These are phyloP conservation scores for Nysson spinosus DNA, from an alignment of 2,888 invertebrate genomes.

Conservation along the genomic window DNA sequence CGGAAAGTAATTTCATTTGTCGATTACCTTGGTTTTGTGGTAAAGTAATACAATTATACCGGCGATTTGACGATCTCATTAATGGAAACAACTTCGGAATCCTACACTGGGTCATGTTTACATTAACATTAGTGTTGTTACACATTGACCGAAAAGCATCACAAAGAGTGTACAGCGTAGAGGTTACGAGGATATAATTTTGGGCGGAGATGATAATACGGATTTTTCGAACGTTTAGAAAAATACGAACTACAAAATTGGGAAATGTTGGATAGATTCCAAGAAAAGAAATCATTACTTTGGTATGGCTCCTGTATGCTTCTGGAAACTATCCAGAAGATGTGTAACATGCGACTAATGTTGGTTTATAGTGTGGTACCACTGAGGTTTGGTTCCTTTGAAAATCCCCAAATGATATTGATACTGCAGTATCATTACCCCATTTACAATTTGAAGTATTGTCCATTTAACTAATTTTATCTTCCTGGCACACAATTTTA, in stretches of 20 bases:
- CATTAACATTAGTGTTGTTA: no score
- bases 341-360: slow-evolving; percentile 18
- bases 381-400: slow-evolving; percentile 7
- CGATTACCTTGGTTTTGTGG: no score
- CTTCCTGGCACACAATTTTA: no score
- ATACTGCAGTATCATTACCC: neutral
- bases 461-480: neutral
- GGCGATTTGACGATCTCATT: no score
- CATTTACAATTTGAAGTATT: neutral
- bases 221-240: slow-evolving; percentile 22
- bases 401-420: slow-evolving; percentile 23
- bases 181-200: no score
- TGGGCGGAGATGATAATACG: neutral
- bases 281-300: slow-evolving; percentile 55
- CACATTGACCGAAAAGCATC: no score
- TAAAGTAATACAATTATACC: no score
- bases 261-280: slow-evolving; percentile 45
- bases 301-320: slow-evolving; percentile 33
- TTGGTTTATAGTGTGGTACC: slow-evolving; percentile 24
- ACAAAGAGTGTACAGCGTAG: no score
- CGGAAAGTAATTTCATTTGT: no score
- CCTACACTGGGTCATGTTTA: no score
- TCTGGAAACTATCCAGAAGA: slow-evolving; percentile 51
- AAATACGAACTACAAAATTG: slow-evolving; percentile 36
- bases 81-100: no score